phyloP scores from a whole-genome alignment of 2,797 vertebrate species.

The Catharus ustulatus region DNA sequence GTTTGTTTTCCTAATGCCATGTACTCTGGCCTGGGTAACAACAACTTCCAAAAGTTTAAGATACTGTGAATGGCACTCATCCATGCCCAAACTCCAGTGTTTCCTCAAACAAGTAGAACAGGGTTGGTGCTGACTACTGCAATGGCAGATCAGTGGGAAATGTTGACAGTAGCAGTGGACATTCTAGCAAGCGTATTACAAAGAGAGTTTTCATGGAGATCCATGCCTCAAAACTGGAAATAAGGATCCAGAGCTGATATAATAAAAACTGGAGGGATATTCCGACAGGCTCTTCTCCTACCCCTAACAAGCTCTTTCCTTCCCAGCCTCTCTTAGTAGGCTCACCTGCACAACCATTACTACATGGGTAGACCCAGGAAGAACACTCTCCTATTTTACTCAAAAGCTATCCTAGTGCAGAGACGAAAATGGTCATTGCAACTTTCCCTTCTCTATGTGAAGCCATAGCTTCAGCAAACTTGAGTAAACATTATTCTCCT shows the following conservation, averaged over 20 bases:
- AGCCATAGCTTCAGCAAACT: background rate
- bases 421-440: background rate
- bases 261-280: background rate
- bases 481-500: background rate
- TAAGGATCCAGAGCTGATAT: background rate
- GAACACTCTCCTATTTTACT: background rate
- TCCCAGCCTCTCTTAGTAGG: background rate
- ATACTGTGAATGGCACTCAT: background rate
- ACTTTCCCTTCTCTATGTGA: background rate
- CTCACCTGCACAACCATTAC: background rate
- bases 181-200: background rate
- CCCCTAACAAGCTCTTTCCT: background rate
- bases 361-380: background rate
- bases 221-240: background rate
- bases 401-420: background rate
- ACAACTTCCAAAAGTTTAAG: background rate
- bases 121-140: background rate
- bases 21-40: background rate
- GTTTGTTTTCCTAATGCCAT: background rate
- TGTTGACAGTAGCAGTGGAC: background rate
- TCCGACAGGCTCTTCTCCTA: background rate
- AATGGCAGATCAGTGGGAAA: background rate
- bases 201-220: background rate
- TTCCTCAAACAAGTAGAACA: background rate
- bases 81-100: background rate